Evolutionary conservation across 2,113 vertebrate genomes (phyloP).

Genomic region (Tiliqua scincoides): DNA sequence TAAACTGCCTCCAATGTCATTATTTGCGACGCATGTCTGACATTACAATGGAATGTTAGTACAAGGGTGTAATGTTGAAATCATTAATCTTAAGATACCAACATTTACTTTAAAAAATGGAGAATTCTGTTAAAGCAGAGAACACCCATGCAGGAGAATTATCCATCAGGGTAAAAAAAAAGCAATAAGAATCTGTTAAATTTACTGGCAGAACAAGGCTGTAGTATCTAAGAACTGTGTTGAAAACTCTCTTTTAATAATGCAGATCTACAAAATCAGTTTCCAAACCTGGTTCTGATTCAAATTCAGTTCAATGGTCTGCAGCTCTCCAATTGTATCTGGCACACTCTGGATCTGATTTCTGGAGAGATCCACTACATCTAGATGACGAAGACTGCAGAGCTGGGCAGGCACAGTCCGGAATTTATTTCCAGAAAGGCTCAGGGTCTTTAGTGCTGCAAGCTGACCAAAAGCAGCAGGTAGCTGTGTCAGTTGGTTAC

Average conservation of each 20-base stretch:
- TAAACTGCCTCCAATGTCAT: background rate
- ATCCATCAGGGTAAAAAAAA: background rate
- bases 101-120: background rate
- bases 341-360: constrained; percentile 92
- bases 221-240: background rate
- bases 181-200: background rate
- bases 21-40: background rate
- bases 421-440: constrained; percentile 90
- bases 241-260: constrained; percentile 1
- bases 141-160: background rate
- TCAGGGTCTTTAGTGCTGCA: constrained; percentile 87
- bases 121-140: background rate
- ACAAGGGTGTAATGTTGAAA: background rate
- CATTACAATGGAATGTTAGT: background rate
- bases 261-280: background rate
- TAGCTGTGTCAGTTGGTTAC: constrained; percentile 87
- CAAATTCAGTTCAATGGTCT: constrained; percentile 95
- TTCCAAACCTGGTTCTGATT: constrained; percentile 96
- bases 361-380: constrained; percentile 92
- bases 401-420: constrained; percentile 86
- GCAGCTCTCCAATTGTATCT: constrained; percentile 84
- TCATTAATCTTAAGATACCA: background rate
- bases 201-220: background rate
- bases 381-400: constrained; percentile 86
- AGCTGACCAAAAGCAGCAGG: constrained; percentile 86